These are phyloP conservation scores for Caiman crocodilus DNA, from an alignment of 2,797 vertebrate species.

Conservation along the genomic window DNA sequence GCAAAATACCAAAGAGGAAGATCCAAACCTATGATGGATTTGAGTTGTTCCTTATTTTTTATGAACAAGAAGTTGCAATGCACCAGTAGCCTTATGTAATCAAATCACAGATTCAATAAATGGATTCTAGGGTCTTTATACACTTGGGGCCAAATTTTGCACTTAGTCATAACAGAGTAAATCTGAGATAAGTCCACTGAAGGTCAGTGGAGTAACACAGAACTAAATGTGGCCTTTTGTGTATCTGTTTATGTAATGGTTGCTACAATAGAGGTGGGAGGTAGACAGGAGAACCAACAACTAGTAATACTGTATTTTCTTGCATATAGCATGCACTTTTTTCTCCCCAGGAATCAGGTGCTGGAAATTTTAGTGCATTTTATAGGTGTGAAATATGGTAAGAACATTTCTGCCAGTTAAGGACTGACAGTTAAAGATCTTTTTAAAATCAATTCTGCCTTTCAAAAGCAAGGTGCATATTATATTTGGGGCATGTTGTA, in stretches of 20 bases:
- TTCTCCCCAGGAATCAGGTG: too few species aligned
- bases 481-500: too few species aligned
- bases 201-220: neutral
- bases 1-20: neutral
- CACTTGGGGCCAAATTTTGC: neutral
- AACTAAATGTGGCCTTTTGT: neutral
- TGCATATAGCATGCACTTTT: too few species aligned
- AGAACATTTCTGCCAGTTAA: too few species aligned
- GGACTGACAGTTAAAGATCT: too few species aligned
- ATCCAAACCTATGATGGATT: neutral
- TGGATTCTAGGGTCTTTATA: neutral
- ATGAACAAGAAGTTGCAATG: neutral
- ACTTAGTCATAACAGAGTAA: neutral
- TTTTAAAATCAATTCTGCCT: too few species aligned
- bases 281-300: neutral
- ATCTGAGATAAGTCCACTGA: neutral
- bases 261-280: neutral
- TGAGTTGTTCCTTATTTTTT: neutral
- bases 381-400: too few species aligned
- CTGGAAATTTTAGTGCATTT: too few species aligned
- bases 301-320: neutral
- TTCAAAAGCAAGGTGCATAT: too few species aligned
- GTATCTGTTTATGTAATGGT: neutral
- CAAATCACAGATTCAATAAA: neutral
- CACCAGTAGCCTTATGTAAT: neutral